Conservation (phyloP, 1,140 invertebrate genomes). For the Pogonus chalceus region DNA sequence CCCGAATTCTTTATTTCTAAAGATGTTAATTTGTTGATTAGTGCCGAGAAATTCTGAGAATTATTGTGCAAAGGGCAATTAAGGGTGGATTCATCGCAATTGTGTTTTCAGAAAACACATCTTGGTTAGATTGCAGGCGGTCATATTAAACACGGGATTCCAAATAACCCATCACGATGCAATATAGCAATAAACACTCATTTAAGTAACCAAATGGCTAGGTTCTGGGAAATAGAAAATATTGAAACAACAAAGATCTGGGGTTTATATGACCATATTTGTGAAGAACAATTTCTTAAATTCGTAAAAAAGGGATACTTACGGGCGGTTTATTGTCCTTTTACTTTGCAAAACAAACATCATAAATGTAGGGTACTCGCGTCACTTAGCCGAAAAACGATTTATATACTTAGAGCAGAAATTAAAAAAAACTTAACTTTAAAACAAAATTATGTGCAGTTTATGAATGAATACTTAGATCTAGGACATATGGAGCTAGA, state of each 20-base stretch:
- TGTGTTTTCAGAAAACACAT: slow-evolving; percentile 18
- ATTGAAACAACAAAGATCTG: slow-evolving; percentile 10
- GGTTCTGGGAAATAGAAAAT: slow-evolving; percentile 28
- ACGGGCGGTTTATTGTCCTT: slow-evolving; percentile 30
- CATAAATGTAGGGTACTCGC: slow-evolving; percentile 25
- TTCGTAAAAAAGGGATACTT: slow-evolving; percentile 16
- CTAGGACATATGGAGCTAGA: slow-evolving; percentile 22
- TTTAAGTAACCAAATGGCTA: slow-evolving; percentile 13
- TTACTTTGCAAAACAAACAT: slow-evolving; percentile 24
- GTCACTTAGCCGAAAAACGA: slow-evolving; percentile 21
- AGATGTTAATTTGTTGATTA: slow-evolving; percentile 24
- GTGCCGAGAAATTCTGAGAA: slow-evolving; percentile 23
- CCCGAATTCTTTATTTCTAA: slow-evolving; percentile 21
- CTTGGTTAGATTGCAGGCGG: slow-evolving; percentile 27
- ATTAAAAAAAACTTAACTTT: slow-evolving; percentile 21
- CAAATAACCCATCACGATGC: background rate
- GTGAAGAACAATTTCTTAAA: slow-evolving; percentile 25
- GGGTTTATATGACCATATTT: slow-evolving; percentile 21
- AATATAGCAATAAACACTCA: background rate
- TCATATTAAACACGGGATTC: background rate
- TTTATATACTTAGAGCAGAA: slow-evolving; percentile 25
- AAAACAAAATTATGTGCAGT: slow-evolving; percentile 22
- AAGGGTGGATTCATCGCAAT: slow-evolving; percentile 10
- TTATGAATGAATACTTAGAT: slow-evolving; percentile 30
- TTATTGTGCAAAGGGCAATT: slow-evolving; percentile 16